These are phyloP conservation scores for Agonopterix subpropinquella DNA, from an alignment of 2,888 invertebrate genomes.

Conservation along the genomic window DNA sequence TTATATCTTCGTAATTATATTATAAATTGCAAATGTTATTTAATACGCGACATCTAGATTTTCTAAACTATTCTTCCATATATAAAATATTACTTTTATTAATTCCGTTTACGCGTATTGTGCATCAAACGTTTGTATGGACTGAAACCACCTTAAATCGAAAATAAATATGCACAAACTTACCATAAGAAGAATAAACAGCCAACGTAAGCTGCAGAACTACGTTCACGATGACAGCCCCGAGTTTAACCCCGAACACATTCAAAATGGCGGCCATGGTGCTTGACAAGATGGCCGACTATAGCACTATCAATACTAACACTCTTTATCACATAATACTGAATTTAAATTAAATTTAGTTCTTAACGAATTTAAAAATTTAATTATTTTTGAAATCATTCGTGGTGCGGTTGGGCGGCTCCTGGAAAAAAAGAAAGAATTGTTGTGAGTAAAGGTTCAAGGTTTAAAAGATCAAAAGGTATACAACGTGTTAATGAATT, in stretches of 20 bases:
- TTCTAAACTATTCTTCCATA: no score
- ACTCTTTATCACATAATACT: conserved; percentile 54
- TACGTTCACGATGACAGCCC: conserved; percentile 36
- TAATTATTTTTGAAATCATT: conserved; percentile 32
- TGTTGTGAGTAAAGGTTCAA: no score
- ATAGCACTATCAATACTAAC: conserved; percentile 22
- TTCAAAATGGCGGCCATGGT: conserved; percentile 51
- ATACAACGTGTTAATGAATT: no score
- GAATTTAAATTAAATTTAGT: conserved; percentile 1
- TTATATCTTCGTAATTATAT: no score
- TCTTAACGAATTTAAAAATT: background rate
- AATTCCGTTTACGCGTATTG: no score
- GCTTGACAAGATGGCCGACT: conserved; percentile 43
- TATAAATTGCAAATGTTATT: no score
- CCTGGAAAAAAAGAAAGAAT: conserved; percentile 32
- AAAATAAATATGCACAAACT: conserved; percentile 20
- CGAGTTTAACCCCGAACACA: conserved; percentile 36
- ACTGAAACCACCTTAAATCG: no score
- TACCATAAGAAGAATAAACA: conserved; percentile 64
- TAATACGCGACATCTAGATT: no score
- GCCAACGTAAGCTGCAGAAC: conserved; percentile 47
- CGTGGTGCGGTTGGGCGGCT: conserved; percentile 28
- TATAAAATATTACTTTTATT: no score
- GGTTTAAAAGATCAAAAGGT: no score
- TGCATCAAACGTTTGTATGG: no score